Percentiles rank a stretch among this genome's conserved stretches.
Evolutionary conservation across 2,797 vertebrate species (phyloP).

Genomic region (Notamacropus eugenii): DNA sequence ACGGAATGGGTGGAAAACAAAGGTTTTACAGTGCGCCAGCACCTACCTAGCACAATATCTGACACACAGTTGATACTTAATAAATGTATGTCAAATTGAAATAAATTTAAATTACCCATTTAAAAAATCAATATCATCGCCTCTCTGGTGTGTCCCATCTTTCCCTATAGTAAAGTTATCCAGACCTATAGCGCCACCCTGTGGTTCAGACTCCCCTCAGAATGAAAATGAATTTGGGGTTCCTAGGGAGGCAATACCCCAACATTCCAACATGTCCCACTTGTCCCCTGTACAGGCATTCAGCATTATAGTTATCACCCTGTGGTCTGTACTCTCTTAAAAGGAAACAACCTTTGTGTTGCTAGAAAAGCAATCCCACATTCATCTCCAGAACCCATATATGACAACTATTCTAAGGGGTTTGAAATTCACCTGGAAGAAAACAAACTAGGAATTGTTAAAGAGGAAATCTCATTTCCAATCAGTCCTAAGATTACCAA

Average conservation of each 20-base stretch:
- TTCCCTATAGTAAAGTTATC: not conserved
- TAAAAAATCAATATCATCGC: not conserved
- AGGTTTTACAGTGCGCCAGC: not conserved
- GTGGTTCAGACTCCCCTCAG: not conserved
- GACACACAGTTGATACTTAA: not conserved
- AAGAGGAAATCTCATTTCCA: not conserved
- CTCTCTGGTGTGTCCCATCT: not conserved
- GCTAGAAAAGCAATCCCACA: not conserved
- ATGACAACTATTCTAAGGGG: not conserved
- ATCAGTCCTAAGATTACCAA: not conserved
- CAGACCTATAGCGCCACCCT: not conserved
- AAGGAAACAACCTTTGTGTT: not conserved
- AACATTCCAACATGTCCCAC: not conserved
- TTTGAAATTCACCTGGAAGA: not conserved
- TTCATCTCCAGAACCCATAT: not conserved
- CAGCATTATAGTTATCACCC: not conserved
- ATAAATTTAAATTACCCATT: not conserved
- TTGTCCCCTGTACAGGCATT: not conserved
- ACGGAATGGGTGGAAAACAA: not conserved
- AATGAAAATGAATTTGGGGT: not conserved
- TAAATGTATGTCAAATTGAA: not conserved
- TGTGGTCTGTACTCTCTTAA: not conserved
- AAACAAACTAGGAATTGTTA: not conserved
- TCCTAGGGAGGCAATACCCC: not conserved
- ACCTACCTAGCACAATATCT: not conserved